Evolutionary conservation across 2,888 invertebrate genomes (phyloP), one percentile per base, ranked within the genome.

Genomic region (Chrysina gloriosa): DNA sequence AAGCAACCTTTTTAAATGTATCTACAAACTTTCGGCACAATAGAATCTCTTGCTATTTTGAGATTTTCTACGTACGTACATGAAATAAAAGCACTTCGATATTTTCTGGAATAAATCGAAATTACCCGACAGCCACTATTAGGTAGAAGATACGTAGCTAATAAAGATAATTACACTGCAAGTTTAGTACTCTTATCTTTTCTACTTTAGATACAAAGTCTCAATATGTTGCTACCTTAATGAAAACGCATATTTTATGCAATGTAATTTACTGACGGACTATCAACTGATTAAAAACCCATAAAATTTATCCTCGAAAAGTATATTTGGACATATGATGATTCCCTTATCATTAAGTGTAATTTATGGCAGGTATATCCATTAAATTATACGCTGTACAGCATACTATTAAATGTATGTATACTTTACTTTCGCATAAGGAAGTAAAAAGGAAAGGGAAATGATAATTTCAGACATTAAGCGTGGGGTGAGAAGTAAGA

Each of bases 281-380:
- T n/a, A 27, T 16, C 29, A 29, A 50, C 50, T 50, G 50, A 50
- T 50, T 50, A 50, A 50, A 50, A 50, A 29, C 11, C 16, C 50
- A 29, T 50, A 50, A 50, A 50, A 50, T 50, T 29, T 50, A 29
- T 50, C 50, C 27, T 29, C 27, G 27, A 14, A 27, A 3, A n/a
- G n/a, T n/a, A 50, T 50, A 50, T 29, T 50, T 50, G 29, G 11
- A 16, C 6, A 29, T 11, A 29, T 23, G 21, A 48, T n/a, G n/a
- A n/a, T n/a, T n/a, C 29, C 16, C 29, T 50, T 29, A 50, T 29
- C 27, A 50, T 27, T 27, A 14, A 5, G 27, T 27, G 29, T 50
- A 50, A 50, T 50, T 50, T 50, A 50, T 50, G 29, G 50, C 19
- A 25, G 21, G 14, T 27, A 11, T 5, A 7, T 14, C 14, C 27